Evolutionary conservation across 2,888 invertebrate species (phyloP).

Genomic region (Eupsilia transversa): DNA sequence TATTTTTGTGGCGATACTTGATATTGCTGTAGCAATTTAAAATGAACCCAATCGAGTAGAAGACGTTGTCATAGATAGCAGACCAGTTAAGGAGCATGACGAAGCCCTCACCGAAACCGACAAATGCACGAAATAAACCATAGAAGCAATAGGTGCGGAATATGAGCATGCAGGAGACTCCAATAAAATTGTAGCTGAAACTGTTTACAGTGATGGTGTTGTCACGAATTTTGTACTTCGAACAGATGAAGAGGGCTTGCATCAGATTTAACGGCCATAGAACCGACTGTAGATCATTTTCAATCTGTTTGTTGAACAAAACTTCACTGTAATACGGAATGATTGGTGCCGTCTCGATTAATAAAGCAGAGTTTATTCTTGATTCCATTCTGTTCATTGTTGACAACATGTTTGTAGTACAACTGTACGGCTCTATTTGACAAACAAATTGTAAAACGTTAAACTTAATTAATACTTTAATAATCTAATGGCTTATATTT

Average conservation of each 20-base stretch:
- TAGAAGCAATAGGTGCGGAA: not conserved
- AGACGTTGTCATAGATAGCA: not conserved
- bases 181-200: conserved; percentile 20
- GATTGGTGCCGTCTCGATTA: not conserved
- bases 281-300: conserved; percentile 27
- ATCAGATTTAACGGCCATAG: conserved; percentile 33
- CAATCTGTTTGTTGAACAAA: conserved; percentile 9
- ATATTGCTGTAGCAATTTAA: conserved; percentile 25
- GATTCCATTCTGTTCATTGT: not conserved
- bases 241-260: conserved; percentile 21
- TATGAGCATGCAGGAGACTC: not conserved
- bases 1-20: conserved; percentile 4
- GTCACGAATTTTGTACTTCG: conserved; percentile 25
- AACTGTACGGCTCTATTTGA: not conserved
- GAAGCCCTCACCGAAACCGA: not conserved
- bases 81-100: not conserved
- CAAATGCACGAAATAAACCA: not conserved
- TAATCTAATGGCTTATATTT: not conserved
- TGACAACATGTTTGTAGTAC: not conserved
- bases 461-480: not conserved
- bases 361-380: not conserved
- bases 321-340: not conserved
- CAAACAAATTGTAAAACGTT: not conserved
- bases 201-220: conserved; percentile 20
- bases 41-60: conserved; percentile 9